A percentile compares a stretch with the other conserved stretches of the same genome.
These are phyloP conservation scores for Sigmodon hispidus DNA, from an alignment of 2,113 vertebrate genomes.

Conservation along the genomic window DNA sequence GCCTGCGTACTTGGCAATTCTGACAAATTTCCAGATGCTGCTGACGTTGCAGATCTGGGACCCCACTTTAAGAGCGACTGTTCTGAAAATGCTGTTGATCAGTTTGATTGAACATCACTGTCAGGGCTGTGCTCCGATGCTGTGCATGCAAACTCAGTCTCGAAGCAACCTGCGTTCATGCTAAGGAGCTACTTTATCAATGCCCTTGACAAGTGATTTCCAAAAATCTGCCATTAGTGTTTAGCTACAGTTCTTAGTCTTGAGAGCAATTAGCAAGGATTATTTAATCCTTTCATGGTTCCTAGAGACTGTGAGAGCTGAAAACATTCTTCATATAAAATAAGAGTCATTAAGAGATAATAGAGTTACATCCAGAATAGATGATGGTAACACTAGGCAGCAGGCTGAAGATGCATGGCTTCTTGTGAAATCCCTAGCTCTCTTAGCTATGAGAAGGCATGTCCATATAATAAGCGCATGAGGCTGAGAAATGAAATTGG, in stretches of 20 bases:
- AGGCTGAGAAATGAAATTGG: neutral
- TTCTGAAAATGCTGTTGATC: conserved; percentile 23
- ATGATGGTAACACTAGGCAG: neutral
- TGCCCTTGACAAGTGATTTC: conserved; percentile 57
- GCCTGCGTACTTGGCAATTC: neutral
- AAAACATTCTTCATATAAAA: conserved; percentile 48
- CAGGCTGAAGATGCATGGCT: neutral
- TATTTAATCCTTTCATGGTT: conserved; percentile 59
- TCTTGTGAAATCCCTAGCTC: neutral
- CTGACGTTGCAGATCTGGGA: neutral
- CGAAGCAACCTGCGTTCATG: neutral
- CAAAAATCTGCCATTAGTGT: conserved; percentile 64
- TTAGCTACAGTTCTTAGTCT: conserved; percentile 49
- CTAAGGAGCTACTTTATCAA: conserved; percentile 60
- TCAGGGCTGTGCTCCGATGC: conserved; percentile 31
- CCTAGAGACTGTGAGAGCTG: conserved; percentile 22
- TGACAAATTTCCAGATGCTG: conserved; percentile 15
- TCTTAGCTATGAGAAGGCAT: neutral
- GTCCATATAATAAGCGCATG: neutral
- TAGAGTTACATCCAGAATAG: neutral
- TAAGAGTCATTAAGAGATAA: conserved; percentile 8
- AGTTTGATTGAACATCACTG: conserved; percentile 48
- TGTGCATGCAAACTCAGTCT: neutral
- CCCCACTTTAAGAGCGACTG: neutral
- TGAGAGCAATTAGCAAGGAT: conserved; percentile 68